These are phyloP conservation scores for Hapalemur alaotrensis DNA, from an alignment of 2,797 vertebrate genomes.

Conservation along the genomic window DNA sequence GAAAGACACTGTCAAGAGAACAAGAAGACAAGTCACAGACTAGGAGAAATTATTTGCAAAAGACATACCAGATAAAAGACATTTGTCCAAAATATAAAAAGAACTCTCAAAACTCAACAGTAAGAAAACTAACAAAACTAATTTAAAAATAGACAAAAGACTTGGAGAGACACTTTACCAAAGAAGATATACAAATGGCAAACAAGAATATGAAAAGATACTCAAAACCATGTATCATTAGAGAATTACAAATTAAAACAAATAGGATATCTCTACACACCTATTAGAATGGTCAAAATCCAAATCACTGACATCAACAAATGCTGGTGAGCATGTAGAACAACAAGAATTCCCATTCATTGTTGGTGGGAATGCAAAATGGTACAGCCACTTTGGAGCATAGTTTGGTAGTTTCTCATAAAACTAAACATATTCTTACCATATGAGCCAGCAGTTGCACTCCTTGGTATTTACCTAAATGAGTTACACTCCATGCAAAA, in stretches of 20 bases:
- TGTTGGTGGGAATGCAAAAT: neutral
- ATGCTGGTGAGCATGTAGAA: neutral
- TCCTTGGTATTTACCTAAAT: neutral
- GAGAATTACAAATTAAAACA: neutral
- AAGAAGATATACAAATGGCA: neutral
- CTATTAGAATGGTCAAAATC: neutral
- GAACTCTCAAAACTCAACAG: neutral
- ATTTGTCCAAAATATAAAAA: neutral
- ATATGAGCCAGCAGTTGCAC: neutral
- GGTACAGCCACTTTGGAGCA: neutral
- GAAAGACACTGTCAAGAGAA: neutral
- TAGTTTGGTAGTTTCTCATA: neutral
- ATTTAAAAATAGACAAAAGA: neutral
- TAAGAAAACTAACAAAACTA: neutral
- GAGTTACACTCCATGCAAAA: neutral
- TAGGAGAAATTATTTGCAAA: neutral
- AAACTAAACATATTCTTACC: neutral
- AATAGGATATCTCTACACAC: too few species aligned
- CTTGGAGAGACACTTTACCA: too few species aligned
- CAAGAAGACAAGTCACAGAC: neutral
- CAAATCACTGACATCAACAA: neutral
- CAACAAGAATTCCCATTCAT: neutral
- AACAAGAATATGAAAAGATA: neutral
- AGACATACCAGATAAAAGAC: neutral
- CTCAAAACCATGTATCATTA: neutral